Percentiles rank a stretch among this genome's conserved stretches.
Conservation (phyloP, 1,140 invertebrate genomes). For the Cydia strobilella region DNA sequence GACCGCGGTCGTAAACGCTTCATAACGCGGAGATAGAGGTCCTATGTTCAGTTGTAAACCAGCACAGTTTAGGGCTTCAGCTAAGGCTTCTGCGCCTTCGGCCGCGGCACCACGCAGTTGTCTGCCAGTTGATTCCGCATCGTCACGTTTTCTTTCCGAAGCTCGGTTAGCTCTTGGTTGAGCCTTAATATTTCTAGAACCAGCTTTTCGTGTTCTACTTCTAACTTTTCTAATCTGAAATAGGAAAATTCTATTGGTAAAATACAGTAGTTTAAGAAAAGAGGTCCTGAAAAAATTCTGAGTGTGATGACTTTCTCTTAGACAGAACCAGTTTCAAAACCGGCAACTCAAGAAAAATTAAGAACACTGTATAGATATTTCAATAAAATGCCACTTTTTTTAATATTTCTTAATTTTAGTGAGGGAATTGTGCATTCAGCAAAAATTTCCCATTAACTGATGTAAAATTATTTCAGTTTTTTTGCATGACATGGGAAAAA, state of each 20-base stretch:
- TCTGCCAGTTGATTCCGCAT: constrained; percentile 69
- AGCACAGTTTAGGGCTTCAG: constrained; percentile 36
- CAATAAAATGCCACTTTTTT: too few relatives aligned
- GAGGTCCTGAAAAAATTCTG: too few relatives aligned
- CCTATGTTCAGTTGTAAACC: constrained; percentile 37
- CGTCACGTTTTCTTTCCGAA: constrained; percentile 68
- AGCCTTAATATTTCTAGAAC: constrained; percentile 73
- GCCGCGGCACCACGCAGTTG: constrained; percentile 66
- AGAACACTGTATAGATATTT: too few relatives aligned
- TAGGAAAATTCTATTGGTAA: constrained; percentile 37
- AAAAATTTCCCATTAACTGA: too few relatives aligned
- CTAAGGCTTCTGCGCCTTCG: constrained; percentile 68
- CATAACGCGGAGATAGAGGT: neutral
- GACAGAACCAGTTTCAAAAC: too few relatives aligned
- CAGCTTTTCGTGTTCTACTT: constrained; percentile 74
- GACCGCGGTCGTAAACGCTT: neutral
- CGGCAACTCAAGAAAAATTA: too few relatives aligned
- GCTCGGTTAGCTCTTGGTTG: constrained; percentile 65
- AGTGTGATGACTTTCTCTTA: too few relatives aligned
- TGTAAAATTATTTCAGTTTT: too few relatives aligned
- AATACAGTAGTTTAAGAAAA: constrained; percentile 13
- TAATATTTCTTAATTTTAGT: too few relatives aligned
- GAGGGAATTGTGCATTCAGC: too few relatives aligned
- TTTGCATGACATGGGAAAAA: too few relatives aligned
- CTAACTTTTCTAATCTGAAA: constrained; percentile 71